Percentiles rank a stretch among this genome's conserved stretches.
phyloP scores from a whole-genome alignment of 2,113 vertebrate species.

The zebrafish (Danio rerio) region GRCz12tu NC_133176.1:27610001-27610500 shows the following conservation, averaged over 20 bases:
- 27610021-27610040: constrained; percentile 66
- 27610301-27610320: constrained; percentile 92
- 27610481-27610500: constrained; percentile 88
- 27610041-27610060: constrained; percentile 75
- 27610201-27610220: constrained; percentile 67
- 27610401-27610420: constrained; percentile 85
- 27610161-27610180: constrained; percentile 67
- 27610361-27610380: constrained; percentile 98
- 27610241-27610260: constrained; percentile 71
- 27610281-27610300: constrained; percentile 82
- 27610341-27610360: constrained; percentile 87
- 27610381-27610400: constrained; percentile 96
- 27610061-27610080: constrained; percentile 73
- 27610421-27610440: constrained; percentile 81
- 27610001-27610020: constrained; percentile 74
- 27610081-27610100: constrained; percentile 74
- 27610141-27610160: constrained; percentile 61
- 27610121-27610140: constrained; percentile 61
- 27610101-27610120: constrained; percentile 67
- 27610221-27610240: constrained; percentile 60
- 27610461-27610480: constrained; percentile 77
- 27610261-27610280: constrained; percentile 76
- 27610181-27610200: constrained; percentile 65
- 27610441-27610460: constrained; percentile 50
- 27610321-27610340: constrained; percentile 92